Conservation (phyloP, 2,888 invertebrate genomes). For the Catocala nupta region DNA sequence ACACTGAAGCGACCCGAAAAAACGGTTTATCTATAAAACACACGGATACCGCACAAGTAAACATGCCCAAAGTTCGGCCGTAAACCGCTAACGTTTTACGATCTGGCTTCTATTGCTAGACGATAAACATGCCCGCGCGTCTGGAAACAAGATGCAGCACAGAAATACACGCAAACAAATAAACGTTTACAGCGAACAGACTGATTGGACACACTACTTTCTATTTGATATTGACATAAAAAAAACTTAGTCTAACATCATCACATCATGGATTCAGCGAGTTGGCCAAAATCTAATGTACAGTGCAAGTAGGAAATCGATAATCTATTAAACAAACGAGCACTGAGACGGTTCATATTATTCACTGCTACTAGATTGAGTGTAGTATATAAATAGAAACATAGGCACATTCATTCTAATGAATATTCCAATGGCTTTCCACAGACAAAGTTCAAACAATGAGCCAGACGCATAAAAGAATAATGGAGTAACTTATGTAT, state of each 20-base stretch:
- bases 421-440: constrained; percentile 38
- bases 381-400: constrained; percentile 23
- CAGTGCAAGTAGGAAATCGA: constrained; percentile 55
- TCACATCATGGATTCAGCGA: constrained; percentile 24
- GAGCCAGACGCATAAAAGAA: constrained; percentile 38
- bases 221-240: constrained; percentile 39
- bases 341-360: constrained; percentile 38
- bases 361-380: constrained; percentile 11
- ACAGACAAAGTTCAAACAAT: constrained; percentile 41
- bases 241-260: constrained; percentile 42
- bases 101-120: constrained; percentile 67
- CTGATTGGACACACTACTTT: constrained; percentile 42
- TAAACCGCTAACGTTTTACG: constrained; percentile 75
- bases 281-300: constrained; percentile 64
- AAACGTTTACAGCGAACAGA: constrained; percentile 53
- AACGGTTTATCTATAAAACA: constrained; percentile 27
- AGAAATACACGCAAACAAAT: constrained; percentile 78
- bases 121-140: constrained; percentile 76
- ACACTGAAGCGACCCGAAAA: constrained; percentile 14
- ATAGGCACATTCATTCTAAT: constrained; percentile 36
- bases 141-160: constrained; percentile 70
- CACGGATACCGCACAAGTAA: constrained; percentile 58
- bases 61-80: constrained; percentile 64
- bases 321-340: constrained; percentile 55
- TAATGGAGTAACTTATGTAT: constrained; percentile 40